A percentile compares a stretch with the other conserved stretches of the same genome.
Evolutionary conservation across 2,113 vertebrate genomes (phyloP).

Genomic region (Pica pica): DNA sequence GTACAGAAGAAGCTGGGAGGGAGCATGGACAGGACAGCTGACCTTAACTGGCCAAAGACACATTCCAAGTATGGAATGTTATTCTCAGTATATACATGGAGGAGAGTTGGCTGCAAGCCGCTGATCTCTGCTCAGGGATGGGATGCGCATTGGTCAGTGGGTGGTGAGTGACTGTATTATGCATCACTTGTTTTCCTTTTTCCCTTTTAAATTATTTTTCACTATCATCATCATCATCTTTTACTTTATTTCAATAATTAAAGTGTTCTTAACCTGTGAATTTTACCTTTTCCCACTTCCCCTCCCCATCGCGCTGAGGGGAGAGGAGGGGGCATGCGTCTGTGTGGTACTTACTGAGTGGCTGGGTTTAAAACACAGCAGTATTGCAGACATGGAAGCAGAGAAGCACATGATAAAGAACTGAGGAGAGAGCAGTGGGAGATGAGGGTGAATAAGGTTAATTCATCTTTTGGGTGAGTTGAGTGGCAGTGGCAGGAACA

Average conservation of each 20-base stretch:
- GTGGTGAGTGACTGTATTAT: background rate
- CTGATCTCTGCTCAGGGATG: rapidly evolving
- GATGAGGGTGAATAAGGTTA: background rate
- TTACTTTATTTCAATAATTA: background rate
- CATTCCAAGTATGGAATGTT: background rate
- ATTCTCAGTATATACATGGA: background rate
- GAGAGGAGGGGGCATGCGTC: background rate
- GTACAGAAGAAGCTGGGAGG: background rate
- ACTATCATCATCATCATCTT: background rate
- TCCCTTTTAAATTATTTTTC: background rate
- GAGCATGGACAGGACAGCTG: background rate
- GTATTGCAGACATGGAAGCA: background rate
- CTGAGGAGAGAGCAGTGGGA: background rate
- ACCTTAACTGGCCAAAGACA: background rate
- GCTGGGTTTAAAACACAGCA: background rate
- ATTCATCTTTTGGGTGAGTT: background rate
- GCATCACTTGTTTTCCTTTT: background rate
- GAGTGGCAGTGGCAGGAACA: background rate
- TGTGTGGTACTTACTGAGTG: background rate
- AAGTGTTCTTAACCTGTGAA: background rate
- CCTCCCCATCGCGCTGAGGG: background rate
- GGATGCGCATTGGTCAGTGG: background rate
- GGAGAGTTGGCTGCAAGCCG: rapidly evolving
- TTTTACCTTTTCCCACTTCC: background rate
- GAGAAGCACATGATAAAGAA: background rate